phyloP scores from a whole-genome alignment of 2,113 vertebrate genomes.

The Paramisgurnus dabryanus region DNA sequence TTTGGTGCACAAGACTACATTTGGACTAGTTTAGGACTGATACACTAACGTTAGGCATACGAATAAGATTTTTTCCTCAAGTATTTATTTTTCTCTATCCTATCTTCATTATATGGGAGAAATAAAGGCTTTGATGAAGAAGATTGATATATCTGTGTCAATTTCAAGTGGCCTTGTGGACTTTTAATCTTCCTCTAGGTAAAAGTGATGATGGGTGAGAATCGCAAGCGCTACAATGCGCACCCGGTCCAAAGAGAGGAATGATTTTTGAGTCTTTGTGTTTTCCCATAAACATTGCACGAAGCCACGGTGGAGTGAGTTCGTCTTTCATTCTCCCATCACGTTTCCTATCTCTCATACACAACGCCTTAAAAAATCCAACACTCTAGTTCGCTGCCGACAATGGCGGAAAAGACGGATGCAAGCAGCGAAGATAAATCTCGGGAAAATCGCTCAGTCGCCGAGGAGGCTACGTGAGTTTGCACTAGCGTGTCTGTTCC shows the following conservation, averaged over 20 bases:
- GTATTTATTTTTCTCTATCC: constrained; percentile 13
- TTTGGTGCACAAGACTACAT: not conserved
- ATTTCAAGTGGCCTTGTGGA: constrained; percentile 5
- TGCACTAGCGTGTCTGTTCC: constrained; percentile 23
- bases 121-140: constrained; percentile 11
- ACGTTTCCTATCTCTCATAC: constrained; percentile 44
- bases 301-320: constrained; percentile 51
- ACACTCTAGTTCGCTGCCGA: constrained; percentile 54
- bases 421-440: constrained; percentile 63
- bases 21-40: not conserved
- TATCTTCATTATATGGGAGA: not conserved
- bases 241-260: constrained; percentile 50
- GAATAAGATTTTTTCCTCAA: not conserved
- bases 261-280: constrained; percentile 32
- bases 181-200: not conserved
- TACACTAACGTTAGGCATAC: not conserved
- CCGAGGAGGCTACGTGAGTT: constrained; percentile 73
- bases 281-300: constrained; percentile 60
- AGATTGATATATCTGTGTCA: not conserved
- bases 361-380: constrained; percentile 30
- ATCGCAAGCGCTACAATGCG: constrained; percentile 42
- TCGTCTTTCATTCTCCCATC: constrained; percentile 27
- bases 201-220: constrained; percentile 48
- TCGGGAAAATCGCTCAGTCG: constrained; percentile 64
- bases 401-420: constrained; percentile 68